phyloP scores from a whole-genome alignment of 2,797 vertebrate genomes.

The Sebastes trivittatus region DNA sequence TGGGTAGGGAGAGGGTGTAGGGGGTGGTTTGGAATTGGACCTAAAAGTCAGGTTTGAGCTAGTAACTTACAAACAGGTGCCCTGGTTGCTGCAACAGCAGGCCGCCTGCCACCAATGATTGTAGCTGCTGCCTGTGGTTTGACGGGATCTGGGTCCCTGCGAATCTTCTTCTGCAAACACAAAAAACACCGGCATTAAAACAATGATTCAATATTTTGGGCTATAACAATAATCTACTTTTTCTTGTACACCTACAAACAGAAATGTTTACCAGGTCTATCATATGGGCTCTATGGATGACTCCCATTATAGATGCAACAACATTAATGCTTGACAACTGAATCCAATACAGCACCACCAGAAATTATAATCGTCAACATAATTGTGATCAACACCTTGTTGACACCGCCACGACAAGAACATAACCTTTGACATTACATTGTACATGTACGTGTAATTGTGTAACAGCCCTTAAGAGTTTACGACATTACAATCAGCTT shows the following conservation, averaged over 20 bases:
- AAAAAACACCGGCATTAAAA: background rate
- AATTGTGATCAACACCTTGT: background rate
- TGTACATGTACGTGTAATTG: background rate
- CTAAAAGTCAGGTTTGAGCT: background rate
- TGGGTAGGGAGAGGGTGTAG: no score
- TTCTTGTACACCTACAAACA: background rate
- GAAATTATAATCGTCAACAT: background rate
- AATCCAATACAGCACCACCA: background rate
- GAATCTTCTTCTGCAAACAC: conserved; percentile 72
- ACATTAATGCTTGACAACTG: no score
- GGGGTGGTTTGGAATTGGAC: no score
- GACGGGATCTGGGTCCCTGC: conserved; percentile 60
- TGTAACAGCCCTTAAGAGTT: no score
- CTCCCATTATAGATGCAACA: background rate
- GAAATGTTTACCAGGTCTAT: background rate
- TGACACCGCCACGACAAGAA: no score
- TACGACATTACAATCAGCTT: background rate
- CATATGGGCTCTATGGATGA: background rate
- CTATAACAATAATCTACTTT: no score
- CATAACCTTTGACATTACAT: background rate
- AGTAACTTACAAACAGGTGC: conserved; percentile 62
- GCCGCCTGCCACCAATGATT: conserved; percentile 52
- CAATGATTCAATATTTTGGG: background rate
- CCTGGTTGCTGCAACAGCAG: conserved; percentile 38
- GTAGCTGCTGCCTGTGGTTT: conserved; percentile 67